Percentiles rank a stretch among this genome's conserved stretches.
These are phyloP conservation scores for Ypsolopha scabrella DNA, from an alignment of 2,888 invertebrate species.

Conservation along the genomic window DNA sequence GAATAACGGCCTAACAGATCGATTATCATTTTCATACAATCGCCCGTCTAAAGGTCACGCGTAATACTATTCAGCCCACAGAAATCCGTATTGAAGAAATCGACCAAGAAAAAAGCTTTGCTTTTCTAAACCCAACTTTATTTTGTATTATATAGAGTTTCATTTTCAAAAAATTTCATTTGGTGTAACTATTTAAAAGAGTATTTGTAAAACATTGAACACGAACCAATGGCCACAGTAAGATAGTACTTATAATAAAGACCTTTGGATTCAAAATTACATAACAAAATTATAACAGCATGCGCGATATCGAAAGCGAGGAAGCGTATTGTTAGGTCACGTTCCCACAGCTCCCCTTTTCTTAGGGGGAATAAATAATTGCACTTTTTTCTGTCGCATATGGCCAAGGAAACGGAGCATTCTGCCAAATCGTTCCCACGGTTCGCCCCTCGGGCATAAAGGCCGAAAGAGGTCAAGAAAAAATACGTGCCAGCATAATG, in stretches of 20 bases:
- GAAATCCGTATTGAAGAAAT: slow-evolving; percentile 47
- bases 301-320: slow-evolving; percentile 59
- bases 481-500: slow-evolving; percentile 63
- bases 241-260: slow-evolving; percentile 11
- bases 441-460: slow-evolving; percentile 62
- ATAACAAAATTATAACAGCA: neutral
- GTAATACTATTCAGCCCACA: slow-evolving; percentile 56
- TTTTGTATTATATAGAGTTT: slow-evolving; percentile 13
- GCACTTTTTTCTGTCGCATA: slow-evolving; percentile 71
- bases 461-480: slow-evolving; percentile 65
- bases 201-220: slow-evolving; percentile 45
- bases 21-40: slow-evolving; percentile 66
- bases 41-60: slow-evolving; percentile 61
- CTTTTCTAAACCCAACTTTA: slow-evolving; percentile 9
- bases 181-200: slow-evolving; percentile 31
- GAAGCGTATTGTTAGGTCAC: slow-evolving; percentile 70
- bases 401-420: slow-evolving; percentile 65
- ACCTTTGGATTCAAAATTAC: neutral
- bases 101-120: slow-evolving; percentile 19
- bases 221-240: slow-evolving; percentile 28
- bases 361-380: slow-evolving; percentile 69
- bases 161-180: slow-evolving; percentile 14
- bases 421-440: slow-evolving; percentile 67
- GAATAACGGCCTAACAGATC: slow-evolving; percentile 38
- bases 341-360: slow-evolving; percentile 70